phyloP scores from a whole-genome alignment of 2,113 vertebrate species.

The Plectropomus leopardus region DNA sequence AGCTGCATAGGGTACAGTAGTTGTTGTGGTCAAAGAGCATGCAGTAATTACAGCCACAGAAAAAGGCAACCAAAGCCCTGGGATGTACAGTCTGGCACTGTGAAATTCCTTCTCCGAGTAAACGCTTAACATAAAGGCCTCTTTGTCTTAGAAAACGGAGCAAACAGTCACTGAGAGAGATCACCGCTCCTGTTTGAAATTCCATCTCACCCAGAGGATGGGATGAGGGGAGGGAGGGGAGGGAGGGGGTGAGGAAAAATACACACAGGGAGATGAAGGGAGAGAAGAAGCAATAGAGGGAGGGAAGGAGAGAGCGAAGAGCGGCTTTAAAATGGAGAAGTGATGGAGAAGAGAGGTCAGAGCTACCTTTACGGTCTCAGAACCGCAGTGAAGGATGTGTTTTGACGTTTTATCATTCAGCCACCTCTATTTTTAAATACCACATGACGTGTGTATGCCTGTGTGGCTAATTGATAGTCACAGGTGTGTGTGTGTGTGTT shows the following conservation, averaged over 20 bases:
- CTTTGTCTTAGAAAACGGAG: slow-evolving; percentile 35
- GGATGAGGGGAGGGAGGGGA: neutral
- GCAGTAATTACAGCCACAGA: slow-evolving; percentile 49
- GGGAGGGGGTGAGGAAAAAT: too few species aligned
- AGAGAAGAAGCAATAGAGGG: neutral
- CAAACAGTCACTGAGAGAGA: slow-evolving; percentile 24
- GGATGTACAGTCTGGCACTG: slow-evolving; percentile 20
- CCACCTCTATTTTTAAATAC: neutral
- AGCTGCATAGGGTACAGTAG: slow-evolving; percentile 21
- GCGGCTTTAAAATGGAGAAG: neutral
- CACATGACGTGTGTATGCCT: neutral
- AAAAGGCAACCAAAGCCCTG: slow-evolving; percentile 12
- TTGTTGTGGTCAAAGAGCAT: slow-evolving; percentile 27
- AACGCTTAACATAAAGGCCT: slow-evolving; percentile 11
- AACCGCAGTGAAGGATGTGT: slow-evolving; percentile 19
- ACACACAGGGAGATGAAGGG: neutral
- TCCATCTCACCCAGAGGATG: slow-evolving; percentile 1
- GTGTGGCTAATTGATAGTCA: slow-evolving; percentile 9
- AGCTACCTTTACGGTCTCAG: neutral
- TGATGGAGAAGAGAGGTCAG: slow-evolving; percentile 10
- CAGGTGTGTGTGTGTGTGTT: neutral
- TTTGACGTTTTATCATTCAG: neutral
- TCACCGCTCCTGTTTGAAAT: slow-evolving; percentile 53
- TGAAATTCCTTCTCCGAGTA: slow-evolving; percentile 6
- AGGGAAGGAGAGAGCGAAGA: slow-evolving; percentile 1